Conservation (phyloP, 2,797 vertebrate species). For the Hybognathus amarus region DNA sequence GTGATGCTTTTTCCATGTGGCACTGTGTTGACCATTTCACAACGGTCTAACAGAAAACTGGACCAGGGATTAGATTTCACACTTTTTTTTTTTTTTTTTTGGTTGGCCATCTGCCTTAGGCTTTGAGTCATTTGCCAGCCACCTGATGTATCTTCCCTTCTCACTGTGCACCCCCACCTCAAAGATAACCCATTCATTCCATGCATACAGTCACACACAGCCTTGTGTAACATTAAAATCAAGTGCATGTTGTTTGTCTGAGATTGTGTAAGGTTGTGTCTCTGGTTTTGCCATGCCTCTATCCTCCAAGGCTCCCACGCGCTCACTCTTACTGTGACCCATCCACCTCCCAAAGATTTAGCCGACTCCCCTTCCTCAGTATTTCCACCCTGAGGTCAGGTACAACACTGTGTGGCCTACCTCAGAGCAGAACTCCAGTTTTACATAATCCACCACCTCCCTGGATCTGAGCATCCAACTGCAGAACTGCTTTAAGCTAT, state of each 20-base stretch:
- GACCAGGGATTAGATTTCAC: constrained; percentile 51
- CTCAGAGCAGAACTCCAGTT: constrained; percentile 19
- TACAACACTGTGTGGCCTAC: constrained; percentile 15
- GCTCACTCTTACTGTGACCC: neutral
- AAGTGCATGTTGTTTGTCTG: constrained; percentile 8
- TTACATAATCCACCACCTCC: constrained; percentile 38
- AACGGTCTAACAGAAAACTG: constrained; percentile 51
- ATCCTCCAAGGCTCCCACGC: constrained; percentile 31
- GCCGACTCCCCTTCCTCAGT: neutral
- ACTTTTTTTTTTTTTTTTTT: constrained; percentile 37
- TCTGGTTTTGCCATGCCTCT: neutral
- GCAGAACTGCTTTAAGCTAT: neutral
- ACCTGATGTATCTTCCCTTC: constrained; percentile 52
- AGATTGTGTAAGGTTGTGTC: neutral
- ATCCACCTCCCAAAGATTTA: constrained; percentile 32
- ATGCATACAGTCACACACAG: constrained; percentile 11
- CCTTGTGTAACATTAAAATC: neutral
- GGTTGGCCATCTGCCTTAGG: constrained; percentile 62
- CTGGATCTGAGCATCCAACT: constrained; percentile 20
- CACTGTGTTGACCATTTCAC: constrained; percentile 44
- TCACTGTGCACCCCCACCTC: constrained; percentile 8
- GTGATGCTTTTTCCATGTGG: constrained; percentile 37
- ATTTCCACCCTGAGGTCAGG: constrained; percentile 17
- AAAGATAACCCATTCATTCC: constrained; percentile 15
- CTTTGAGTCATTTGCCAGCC: constrained; percentile 50